These are phyloP conservation scores for Sebastes alutus DNA, from an alignment of 2,797 vertebrate species.

Conservation along the genomic window DNA sequence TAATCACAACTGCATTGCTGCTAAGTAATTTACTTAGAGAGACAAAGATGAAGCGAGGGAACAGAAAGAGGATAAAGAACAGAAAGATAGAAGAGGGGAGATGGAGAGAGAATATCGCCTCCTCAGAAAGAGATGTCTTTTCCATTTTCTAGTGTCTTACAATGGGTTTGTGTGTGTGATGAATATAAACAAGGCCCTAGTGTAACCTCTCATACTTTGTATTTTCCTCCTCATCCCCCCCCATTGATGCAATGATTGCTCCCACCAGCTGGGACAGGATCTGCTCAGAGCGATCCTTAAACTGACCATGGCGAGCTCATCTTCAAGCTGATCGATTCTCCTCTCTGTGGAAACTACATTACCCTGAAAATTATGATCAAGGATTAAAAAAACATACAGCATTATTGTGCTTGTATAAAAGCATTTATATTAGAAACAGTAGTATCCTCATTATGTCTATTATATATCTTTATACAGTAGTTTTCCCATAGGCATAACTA, in stretches of 20 bases:
- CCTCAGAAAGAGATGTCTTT: background rate
- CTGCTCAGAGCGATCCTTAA: constrained; percentile 12
- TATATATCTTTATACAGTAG: background rate
- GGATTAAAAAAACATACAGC: background rate
- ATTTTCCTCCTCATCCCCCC: too few species aligned
- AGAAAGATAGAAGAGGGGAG: background rate
- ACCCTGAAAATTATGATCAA: background rate
- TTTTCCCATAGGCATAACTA: too few species aligned
- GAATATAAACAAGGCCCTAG: too few species aligned
- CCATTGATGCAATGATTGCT: constrained; percentile 12
- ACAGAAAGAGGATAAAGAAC: background rate
- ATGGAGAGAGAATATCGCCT: background rate
- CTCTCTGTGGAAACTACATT: constrained; percentile 29
- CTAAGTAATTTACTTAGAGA: constrained; percentile 5
- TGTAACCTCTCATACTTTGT: too few species aligned
- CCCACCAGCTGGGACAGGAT: constrained; percentile 21
- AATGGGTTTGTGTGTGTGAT: constrained; percentile 1
- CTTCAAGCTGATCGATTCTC: constrained; percentile 32
- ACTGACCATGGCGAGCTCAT: constrained; percentile 18
- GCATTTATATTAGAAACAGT: background rate
- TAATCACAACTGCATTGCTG: background rate
- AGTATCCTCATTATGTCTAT: background rate
- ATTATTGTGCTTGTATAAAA: background rate
- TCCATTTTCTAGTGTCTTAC: background rate
- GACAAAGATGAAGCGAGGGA: background rate